Base-by-base conservation (phyloP, 2,113 vertebrate species). In the Psilopsiagon aurifrons region DNA sequence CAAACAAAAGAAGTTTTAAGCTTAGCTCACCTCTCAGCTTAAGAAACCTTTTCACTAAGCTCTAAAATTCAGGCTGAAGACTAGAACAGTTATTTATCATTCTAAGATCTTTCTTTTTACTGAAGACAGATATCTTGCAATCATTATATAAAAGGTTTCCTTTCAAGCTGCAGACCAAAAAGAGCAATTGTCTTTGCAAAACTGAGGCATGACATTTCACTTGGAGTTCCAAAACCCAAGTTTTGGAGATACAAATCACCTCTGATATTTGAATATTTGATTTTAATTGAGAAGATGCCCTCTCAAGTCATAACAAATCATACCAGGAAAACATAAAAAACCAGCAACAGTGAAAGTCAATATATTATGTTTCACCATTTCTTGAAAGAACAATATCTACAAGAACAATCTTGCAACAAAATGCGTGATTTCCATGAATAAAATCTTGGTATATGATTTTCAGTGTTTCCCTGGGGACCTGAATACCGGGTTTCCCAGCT, bases 341-440 rank as follows among this genome's bases (percentile, higher is more conserved):
- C 22, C 6, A 49, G 10, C n/a, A 54, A 51, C 13, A 64, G 14
- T 31, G n/a, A 37, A 16, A n/a, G 7, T 18, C 13, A 49, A 24
- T 24, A 49, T 37, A 10, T n/a, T 49, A 22, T 0, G 0, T 41
- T 49, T 54, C 29, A 86, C 2, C 7, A 10, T 13, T 68, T 78
- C 55, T 29, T 6, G 3, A 69, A 57, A 55, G 3, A 66, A 41
- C 18, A 43, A 23, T 18, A 67, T 22, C 25, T 64, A 51, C 44
- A 39, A 51, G 23, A 88, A 16, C 19, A 25, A 8, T 46, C 62
- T 43, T 57, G 18, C 23, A 68, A 62, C n/a, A 77, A 92, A 85
- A 71, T 1, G 0, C 13, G 24, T 0, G 0, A 33, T 19, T 88
- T 47, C 18, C 37, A 33, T 7, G 1, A 62, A 73, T 33, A 80